Base-by-base conservation (phyloP, 1,140 invertebrate species). In the Formica exsecta region DNA sequence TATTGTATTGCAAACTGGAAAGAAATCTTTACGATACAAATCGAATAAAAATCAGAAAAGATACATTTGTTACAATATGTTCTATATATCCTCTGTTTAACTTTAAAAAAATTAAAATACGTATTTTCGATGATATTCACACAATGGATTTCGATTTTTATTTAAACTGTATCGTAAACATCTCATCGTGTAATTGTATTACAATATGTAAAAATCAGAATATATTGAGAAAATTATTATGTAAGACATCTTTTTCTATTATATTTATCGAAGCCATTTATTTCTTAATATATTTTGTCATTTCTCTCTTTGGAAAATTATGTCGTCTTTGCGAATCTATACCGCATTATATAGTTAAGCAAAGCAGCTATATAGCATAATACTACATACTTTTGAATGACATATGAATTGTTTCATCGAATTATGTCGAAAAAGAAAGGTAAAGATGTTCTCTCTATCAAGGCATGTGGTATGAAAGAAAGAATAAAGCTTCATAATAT, bases 281-380 rank as follows among this genome's bases (percentile, higher is more conserved):
- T 22, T 77, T 13, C 16, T 77, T 77, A 77, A 44, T 48, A 64
- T 32, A 48, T 36, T 13, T 51, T 62, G 8, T 51, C 16, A 0
- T 68, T 44, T 44, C 59, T 75, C 44, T 77, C 25, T 75, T 76
- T 25, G n/a, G 32, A 6, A 22, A 66, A 59, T 51, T 2, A 62
- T 16, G 25, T 75, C 65, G 68, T 74, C 90, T 91, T 91, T 90
- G 87, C 90, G 19, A 73, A 90, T 91, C 90, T 92, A 92, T 92
- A 91, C 65, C 61, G 59, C 22, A 29, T 41, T 84, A 85, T 92
- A 92, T 92, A 92, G 88, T 90, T 85, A 85, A 88, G 88, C 90
- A 90, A 92, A 91, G 89, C 86, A 71, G 51, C 25, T 75, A 87
- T 32, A 29, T 73, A 65, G 7, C 62, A 80, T 38, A 73, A 75